These are phyloP conservation scores for Solenodon paradoxus DNA, from an alignment of 2,113 vertebrate genomes.

Conservation along the genomic window DNA sequence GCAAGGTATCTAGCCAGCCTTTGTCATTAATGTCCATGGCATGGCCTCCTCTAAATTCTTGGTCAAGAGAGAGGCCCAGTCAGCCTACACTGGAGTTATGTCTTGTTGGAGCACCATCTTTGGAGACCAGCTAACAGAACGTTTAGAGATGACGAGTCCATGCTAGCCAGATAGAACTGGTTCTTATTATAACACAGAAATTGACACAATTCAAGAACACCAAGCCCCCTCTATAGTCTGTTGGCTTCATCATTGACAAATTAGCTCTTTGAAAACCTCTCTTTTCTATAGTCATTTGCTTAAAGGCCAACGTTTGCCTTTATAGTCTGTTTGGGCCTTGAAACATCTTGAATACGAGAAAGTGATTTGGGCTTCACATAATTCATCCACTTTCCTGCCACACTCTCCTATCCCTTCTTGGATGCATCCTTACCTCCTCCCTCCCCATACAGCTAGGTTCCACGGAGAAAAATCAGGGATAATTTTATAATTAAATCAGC, in stretches of 20 bases:
- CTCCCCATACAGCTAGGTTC: neutral
- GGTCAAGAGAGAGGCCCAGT: neutral
- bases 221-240: neutral
- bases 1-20: neutral
- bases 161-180: neutral
- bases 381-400: neutral
- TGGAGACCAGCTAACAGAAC: neutral
- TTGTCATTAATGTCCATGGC: neutral
- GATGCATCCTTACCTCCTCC: no score
- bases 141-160: neutral
- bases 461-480: neutral
- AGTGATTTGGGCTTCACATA: neutral
- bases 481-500: neutral
- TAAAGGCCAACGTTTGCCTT: neutral
- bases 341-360: neutral
- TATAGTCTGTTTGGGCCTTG: neutral
- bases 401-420: neutral
- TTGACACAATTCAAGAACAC: neutral
- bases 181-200: neutral
- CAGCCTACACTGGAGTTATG: neutral
- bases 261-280: neutral
- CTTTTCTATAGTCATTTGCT: neutral
- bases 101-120: neutral
- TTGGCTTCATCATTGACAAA: neutral
- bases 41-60: neutral